A percentile compares a stretch with the other conserved stretches of the same genome.
phyloP scores from a whole-genome alignment of 2,797 vertebrate species.

The Pseudomugil gertrudae region DNA sequence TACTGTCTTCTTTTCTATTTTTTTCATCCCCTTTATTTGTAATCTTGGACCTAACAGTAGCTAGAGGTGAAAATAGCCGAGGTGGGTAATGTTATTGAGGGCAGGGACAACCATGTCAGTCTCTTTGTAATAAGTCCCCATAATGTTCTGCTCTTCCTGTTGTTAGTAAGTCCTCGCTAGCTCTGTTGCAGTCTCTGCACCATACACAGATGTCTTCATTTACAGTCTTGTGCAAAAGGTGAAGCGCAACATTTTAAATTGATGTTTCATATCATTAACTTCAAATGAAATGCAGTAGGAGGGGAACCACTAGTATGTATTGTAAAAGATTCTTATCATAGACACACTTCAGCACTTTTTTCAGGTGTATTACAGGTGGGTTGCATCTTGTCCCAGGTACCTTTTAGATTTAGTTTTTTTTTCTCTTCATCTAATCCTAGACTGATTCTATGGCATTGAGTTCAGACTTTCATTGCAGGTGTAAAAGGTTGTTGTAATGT shows the following conservation, averaged over 20 bases:
- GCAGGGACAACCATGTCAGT: constrained; percentile 63
- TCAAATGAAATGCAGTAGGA: background rate
- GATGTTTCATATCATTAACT: background rate
- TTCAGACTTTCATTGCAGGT: constrained; percentile 7
- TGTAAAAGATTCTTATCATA: background rate
- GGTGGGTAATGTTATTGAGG: constrained; percentile 79
- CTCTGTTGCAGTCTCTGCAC: constrained; percentile 48
- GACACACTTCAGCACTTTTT: background rate
- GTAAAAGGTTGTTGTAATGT: constrained; percentile 13
- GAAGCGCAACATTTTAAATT: background rate
- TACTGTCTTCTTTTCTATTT: constrained; percentile 59
- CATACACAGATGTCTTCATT: constrained; percentile 53
- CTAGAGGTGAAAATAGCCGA: constrained; percentile 86
- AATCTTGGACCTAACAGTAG: constrained; percentile 81
- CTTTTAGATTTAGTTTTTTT: background rate
- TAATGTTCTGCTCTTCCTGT: constrained; percentile 66
- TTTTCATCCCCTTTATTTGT: constrained; percentile 60
- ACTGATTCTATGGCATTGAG: constrained; percentile 7
- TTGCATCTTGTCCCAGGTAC: background rate
- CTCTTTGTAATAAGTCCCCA: constrained; percentile 63
- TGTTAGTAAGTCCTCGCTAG: constrained; percentile 63
- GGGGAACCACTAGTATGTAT: background rate
- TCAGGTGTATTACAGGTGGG: background rate
- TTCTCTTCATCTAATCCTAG: constrained; percentile 15
- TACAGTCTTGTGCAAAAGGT: constrained; percentile 36